Percentiles rank a stretch among this genome's conserved stretches.
Conservation (phyloP, 2,888 invertebrate species). For the Anorthoa munda region DNA sequence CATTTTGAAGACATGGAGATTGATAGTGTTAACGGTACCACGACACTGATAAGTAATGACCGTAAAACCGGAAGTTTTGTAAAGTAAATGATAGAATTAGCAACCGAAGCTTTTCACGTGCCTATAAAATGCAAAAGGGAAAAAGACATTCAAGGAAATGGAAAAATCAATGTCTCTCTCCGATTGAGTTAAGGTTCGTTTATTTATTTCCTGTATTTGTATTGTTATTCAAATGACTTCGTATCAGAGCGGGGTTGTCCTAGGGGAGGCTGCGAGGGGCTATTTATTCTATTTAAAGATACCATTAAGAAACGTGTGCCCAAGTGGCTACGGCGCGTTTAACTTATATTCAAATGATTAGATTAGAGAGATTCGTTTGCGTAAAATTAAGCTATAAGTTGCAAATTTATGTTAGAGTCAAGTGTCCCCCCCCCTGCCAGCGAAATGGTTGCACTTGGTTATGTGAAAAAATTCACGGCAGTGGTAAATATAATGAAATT, state of each 20-base stretch:
- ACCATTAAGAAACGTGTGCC: slow-evolving; percentile 41
- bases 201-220: slow-evolving; percentile 49
- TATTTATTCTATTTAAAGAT: slow-evolving; percentile 27
- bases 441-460: too few relatives aligned
- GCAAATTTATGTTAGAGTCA: too few relatives aligned
- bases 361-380: too few relatives aligned
- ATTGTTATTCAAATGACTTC: slow-evolving; percentile 56
- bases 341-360: slow-evolving; percentile 25
- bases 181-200: slow-evolving; percentile 36
- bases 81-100: neutral
- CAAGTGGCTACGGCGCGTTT: slow-evolving; percentile 22
- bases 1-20: neutral
- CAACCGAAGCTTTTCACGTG: neutral
- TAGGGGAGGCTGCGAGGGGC: slow-evolving; percentile 3
- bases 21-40: neutral
- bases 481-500: too few relatives aligned
- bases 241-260: slow-evolving; percentile 10
- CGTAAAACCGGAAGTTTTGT: neutral
- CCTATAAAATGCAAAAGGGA: neutral
- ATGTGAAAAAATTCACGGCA: too few relatives aligned
- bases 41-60: neutral
- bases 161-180: slow-evolving; percentile 21
- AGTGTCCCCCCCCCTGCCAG: too few relatives aligned
- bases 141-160: slow-evolving; percentile 24
- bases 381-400: too few relatives aligned